Percentiles rank a stretch among this genome's conserved stretches.
These are phyloP conservation scores for Morone chrysops DNA, from an alignment of 2,113 vertebrate species.

Conservation along the genomic window DNA sequence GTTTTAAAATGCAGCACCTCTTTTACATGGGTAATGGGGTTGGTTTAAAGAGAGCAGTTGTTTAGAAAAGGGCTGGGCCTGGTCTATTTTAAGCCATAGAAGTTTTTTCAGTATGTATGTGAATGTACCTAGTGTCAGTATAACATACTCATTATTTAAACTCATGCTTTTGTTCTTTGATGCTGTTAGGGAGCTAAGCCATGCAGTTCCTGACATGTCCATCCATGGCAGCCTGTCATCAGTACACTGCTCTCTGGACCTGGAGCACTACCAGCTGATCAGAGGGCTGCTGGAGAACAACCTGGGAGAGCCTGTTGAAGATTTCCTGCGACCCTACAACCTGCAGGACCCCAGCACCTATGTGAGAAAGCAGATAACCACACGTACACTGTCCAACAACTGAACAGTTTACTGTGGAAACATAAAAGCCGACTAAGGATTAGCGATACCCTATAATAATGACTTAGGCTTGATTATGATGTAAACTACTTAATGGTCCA, in stretches of 20 bases:
- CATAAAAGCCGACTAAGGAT: background rate
- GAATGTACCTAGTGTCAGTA: background rate
- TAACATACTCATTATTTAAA: background rate
- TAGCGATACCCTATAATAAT: no score
- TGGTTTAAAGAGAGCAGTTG: background rate
- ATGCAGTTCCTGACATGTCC: slow-evolving; percentile 92
- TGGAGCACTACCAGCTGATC: slow-evolving; percentile 93
- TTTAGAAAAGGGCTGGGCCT: no score
- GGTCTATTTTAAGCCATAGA: background rate
- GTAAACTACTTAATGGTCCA: background rate
- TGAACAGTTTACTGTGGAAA: background rate
- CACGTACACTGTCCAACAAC: background rate
- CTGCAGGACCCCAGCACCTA: slow-evolving; percentile 94
- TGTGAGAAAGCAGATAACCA: slow-evolving; percentile 83
- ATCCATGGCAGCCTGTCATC: slow-evolving; percentile 94
- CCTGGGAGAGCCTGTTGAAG: slow-evolving; percentile 94
- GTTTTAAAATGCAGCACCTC: background rate
- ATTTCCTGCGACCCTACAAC: slow-evolving; percentile 96
- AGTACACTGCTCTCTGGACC: slow-evolving; percentile 93
- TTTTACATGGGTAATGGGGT: background rate
- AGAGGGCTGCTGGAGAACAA: slow-evolving; percentile 94
- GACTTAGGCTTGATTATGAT: background rate
- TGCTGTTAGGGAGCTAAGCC: slow-evolving; percentile 90
- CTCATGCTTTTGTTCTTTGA: slow-evolving; percentile 1
- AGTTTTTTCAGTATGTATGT: background rate